Conservation (phyloP, 2,113 vertebrate species). For the Rhinichthys klamathensis region DNA sequence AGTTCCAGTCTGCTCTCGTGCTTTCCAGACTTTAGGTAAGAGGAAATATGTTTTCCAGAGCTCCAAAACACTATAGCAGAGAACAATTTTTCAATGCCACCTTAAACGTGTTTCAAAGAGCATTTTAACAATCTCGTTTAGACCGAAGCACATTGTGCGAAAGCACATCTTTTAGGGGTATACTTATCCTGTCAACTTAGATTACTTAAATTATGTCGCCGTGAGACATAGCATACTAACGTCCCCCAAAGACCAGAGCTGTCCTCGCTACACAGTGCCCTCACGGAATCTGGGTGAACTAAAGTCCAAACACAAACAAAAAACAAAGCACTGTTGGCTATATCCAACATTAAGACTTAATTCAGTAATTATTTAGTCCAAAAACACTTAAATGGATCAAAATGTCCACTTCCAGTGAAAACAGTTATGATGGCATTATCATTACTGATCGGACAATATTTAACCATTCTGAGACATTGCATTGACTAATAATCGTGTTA, state of each 20-base stretch:
- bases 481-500: background rate
- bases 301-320: background rate
- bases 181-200: constrained; percentile 20
- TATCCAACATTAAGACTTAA: background rate
- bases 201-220: constrained; percentile 1
- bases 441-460: background rate
- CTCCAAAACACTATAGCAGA: background rate
- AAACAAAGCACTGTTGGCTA: background rate
- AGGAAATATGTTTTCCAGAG: constrained; percentile 4
- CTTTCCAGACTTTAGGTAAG: background rate
- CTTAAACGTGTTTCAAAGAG: background rate
- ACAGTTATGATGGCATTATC: background rate
- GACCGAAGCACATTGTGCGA: background rate
- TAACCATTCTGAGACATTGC: background rate
- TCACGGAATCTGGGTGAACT: background rate
- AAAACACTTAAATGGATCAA: background rate
- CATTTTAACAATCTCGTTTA: constrained; percentile 6
- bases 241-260: constrained; percentile 5
- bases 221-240: background rate
- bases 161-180: background rate
- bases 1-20: background rate
- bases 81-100: background rate
- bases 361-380: background rate
- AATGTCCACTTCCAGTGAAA: background rate
- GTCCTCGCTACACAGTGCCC: constrained; percentile 8